phyloP scores from a whole-genome alignment of 1,140 invertebrate genomes.

The Chrysoperla carnea region DNA sequence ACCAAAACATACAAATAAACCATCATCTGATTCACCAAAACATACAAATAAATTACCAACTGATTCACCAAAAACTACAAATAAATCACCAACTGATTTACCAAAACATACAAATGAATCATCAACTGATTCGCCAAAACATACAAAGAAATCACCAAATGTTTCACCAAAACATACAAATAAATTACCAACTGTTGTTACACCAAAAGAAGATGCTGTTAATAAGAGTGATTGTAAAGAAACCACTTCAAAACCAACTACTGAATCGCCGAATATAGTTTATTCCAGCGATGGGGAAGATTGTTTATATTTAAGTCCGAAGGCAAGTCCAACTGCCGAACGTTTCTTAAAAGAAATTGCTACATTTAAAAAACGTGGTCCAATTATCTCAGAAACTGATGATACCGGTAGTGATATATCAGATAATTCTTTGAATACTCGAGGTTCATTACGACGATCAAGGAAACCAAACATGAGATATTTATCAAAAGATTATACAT shows the following conservation, averaged over 20 bases:
- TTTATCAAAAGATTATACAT: neutral
- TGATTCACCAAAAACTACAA: constrained; percentile 6
- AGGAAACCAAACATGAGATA: neutral
- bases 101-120: no score
- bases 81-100: no score
- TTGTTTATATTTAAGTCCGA: constrained; percentile 16
- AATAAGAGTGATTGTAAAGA: neutral
- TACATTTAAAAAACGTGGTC: neutral
- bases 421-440: neutral
- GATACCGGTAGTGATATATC: neutral
- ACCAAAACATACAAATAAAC: no score
- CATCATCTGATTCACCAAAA: no score
- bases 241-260: neutral
- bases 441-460: neutral
- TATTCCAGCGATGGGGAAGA: constrained; percentile 10
- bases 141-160: no score
- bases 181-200: constrained; percentile 4
- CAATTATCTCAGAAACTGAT: neutral
- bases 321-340: neutral
- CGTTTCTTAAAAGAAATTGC: neutral
- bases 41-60: constrained; percentile 6
- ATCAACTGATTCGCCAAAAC: no score
- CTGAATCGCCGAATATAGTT: neutral
- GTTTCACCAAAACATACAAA: no score
- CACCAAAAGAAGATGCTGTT: no score